Conservation (phyloP, 1,140 invertebrate species). For the Brachionus calyciflorus region DNA sequence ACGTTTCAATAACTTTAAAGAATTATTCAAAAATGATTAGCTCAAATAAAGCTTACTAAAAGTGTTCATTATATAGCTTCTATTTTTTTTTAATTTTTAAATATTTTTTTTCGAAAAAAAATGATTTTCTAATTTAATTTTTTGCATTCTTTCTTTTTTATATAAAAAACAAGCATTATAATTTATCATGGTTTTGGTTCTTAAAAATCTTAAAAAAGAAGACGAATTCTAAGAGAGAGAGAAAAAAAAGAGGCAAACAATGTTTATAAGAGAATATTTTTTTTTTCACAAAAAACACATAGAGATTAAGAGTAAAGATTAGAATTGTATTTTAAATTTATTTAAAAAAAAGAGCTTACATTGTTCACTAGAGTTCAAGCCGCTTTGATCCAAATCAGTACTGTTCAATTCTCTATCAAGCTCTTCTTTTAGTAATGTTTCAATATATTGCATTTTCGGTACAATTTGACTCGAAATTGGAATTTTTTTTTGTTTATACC, state of each 20-base stretch:
- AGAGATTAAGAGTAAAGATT: too few species aligned
- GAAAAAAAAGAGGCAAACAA: not conserved
- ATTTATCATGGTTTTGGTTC: conserved; percentile 25
- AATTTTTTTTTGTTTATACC: conserved; percentile 34
- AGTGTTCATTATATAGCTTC: too few species aligned
- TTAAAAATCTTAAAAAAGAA: too few species aligned
- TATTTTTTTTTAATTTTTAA: too few species aligned
- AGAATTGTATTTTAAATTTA: too few species aligned
- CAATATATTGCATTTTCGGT: conserved; percentile 45
- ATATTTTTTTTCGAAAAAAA: too few species aligned
- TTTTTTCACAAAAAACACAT: too few species aligned
- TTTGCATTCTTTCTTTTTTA: not conserved
- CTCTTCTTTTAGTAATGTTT: conserved; percentile 42
- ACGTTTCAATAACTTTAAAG: too few species aligned
- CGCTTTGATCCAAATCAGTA: conserved; percentile 29
- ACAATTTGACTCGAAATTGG: conserved; percentile 41
- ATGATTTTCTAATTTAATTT: too few species aligned
- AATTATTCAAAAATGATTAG: too few species aligned
- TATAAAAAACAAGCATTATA: conserved; percentile 22
- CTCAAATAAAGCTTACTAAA: too few species aligned
- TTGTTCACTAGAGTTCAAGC: conserved; percentile 14
- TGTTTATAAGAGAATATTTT: not conserved
- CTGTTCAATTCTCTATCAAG: conserved; percentile 33
- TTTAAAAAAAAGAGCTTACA: not conserved
- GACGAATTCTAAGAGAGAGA: too few species aligned